Conservation (phyloP, 2,113 vertebrate species). For the Balaeniceps rex region DNA sequence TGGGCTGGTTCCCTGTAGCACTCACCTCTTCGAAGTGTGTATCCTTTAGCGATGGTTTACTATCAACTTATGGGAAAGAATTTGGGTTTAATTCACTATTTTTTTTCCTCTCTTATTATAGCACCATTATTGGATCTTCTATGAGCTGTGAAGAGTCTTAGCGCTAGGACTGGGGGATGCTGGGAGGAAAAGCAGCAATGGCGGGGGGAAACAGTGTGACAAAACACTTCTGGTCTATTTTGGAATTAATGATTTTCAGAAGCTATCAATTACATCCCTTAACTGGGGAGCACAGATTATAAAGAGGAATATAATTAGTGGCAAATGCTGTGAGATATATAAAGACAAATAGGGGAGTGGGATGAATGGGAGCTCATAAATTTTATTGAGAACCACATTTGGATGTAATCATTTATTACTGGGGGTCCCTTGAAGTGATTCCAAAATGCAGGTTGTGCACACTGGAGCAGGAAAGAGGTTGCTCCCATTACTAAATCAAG, state of each 20-base stretch:
- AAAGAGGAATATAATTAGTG: conserved; percentile 77
- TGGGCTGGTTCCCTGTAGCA: background rate
- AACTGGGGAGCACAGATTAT: conserved; percentile 75
- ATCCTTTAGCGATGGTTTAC: background rate
- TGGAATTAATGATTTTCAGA: conserved; percentile 71
- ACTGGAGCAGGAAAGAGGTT: conserved; percentile 6
- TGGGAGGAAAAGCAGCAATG: background rate
- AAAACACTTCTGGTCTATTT: conserved; percentile 64
- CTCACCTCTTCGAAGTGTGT: background rate
- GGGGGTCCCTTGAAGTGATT: conserved; percentile 12
- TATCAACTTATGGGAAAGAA: background rate
- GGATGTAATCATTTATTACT: conserved; percentile 41
- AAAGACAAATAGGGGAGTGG: conserved; percentile 66
- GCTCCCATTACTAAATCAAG: conserved; percentile 21
- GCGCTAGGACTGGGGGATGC: conserved; percentile 6
- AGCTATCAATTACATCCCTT: conserved; percentile 84
- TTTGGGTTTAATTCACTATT: background rate
- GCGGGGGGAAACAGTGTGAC: conserved; percentile 10
- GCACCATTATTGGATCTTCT: background rate
- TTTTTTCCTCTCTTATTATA: background rate
- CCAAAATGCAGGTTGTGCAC: conserved; percentile 18
- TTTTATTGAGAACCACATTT: conserved; percentile 51
- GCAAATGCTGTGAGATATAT: conserved; percentile 67
- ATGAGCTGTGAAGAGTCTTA: conserved; percentile 1
- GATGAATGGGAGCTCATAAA: conserved; percentile 56